Base-by-base conservation (phyloP, 2,113 vertebrate species). In the Cryptotis parvus region DNA sequence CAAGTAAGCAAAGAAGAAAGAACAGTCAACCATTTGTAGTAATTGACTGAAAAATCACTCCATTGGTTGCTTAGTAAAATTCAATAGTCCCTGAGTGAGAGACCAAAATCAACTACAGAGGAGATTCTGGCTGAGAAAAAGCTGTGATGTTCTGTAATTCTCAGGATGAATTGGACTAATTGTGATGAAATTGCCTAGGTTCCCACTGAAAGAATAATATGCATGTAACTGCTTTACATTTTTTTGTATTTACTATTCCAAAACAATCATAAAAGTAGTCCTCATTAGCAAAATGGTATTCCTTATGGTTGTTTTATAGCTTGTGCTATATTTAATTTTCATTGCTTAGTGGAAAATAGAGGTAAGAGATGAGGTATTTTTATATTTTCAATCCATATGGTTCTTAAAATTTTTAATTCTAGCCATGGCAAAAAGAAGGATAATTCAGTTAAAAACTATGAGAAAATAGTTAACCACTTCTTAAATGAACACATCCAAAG, bases 401-500 rank as follows among this genome's bases (percentile, higher is more conserved):
- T 37, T 33, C 65, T 61, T 68, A 41, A 91, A 39, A 9, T 88
- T 75, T n/a, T 66, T 52, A 88, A 73, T 37, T n/a, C 7, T 11
- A 39, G 15, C 20, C 24, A 24, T 65, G 63, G 31, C 4, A 86
- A 27, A 15, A 73, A 37, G 7, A 2, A 65, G 16, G 77, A 20
- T 63, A 4, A 76, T 76, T 61, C 52, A 35, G 12, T 37, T 76
- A 55, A 18, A 84, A 77, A 84, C 73, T 77, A 29, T 73, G 45
- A 73, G 31, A 66, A 94, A 45, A 76, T 41, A 77, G 80, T 87
- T 77, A 68, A 35, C 31, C 11, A 76, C 20, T 18, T 14, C 18
- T 87, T 66, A 80, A 73, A 84, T 33, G 35, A 95, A 8, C 24
- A 91, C 9, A 84, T 7, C 66, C 52, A 90, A 74, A 31, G 15